Evolutionary conservation across 2,888 invertebrate species (phyloP).

Genomic region (Chymomyza caudatula): DNA sequence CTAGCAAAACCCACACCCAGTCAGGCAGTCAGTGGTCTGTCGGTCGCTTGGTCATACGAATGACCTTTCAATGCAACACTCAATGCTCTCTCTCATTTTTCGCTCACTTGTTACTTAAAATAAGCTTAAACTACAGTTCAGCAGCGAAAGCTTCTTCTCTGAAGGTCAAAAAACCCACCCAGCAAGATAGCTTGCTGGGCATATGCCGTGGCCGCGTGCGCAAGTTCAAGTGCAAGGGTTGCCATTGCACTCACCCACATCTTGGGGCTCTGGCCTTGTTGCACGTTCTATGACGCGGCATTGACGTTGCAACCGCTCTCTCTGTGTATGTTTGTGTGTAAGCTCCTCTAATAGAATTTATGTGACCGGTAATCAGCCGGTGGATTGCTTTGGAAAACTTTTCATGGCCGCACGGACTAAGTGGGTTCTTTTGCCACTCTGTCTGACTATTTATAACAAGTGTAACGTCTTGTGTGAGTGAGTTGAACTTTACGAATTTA

Average conservation of each 20-base stretch:
- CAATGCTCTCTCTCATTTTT: slow-evolving; percentile 15
- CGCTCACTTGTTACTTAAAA: slow-evolving; percentile 55
- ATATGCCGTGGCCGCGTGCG: slow-evolving; percentile 67
- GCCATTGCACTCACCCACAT: slow-evolving; percentile 34
- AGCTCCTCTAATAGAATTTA: slow-evolving; percentile 10
- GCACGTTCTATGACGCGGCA: slow-evolving; percentile 20
- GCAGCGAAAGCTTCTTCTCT: slow-evolving; percentile 52
- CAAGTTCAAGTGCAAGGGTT: slow-evolving; percentile 75
- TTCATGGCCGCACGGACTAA: slow-evolving; percentile 10
- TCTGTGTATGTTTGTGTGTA: slow-evolving; percentile 23
- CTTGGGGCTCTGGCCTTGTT: slow-evolving; percentile 31
- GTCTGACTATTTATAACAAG: slow-evolving; percentile 29
- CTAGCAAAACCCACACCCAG: slow-evolving; percentile 31
- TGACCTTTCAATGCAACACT: slow-evolving; percentile 62
- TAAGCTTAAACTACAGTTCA: slow-evolving; percentile 44
- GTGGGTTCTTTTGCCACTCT: background rate
- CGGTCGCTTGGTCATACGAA: slow-evolving; percentile 28
- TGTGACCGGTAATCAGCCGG: slow-evolving; percentile 8
- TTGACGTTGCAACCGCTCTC: slow-evolving; percentile 35
- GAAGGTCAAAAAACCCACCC: slow-evolving; percentile 62
- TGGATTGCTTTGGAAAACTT: slow-evolving; percentile 15
- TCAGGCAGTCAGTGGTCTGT: slow-evolving; percentile 1
- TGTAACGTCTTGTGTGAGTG: slow-evolving; percentile 1
- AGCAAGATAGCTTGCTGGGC: slow-evolving; percentile 24
- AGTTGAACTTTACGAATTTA: slow-evolving; percentile 32